A percentile compares a stretch with the other conserved stretches of the same genome.
Evolutionary conservation across 2,888 invertebrate genomes (phyloP).

Genomic region (Xestia c-nigrum): DNA sequence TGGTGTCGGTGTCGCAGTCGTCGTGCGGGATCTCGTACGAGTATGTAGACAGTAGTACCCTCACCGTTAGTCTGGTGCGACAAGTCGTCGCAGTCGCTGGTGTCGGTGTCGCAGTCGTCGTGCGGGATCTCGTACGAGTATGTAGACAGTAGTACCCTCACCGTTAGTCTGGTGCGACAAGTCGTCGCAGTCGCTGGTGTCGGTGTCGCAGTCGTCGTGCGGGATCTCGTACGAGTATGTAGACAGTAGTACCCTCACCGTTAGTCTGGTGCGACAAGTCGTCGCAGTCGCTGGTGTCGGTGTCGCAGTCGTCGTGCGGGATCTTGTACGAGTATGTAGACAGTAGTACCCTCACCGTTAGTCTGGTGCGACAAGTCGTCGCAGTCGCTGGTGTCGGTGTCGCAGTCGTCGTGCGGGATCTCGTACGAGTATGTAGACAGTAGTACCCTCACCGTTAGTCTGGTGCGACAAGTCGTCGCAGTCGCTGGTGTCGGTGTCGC

Average conservation of each 20-base stretch:
- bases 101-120: constrained; percentile 44
- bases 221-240: constrained; percentile 64
- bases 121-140: constrained; percentile 65
- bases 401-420: constrained; percentile 47
- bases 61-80: constrained; percentile 56
- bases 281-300: constrained; percentile 53
- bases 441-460: constrained; percentile 51
- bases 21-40: constrained; percentile 64
- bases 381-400: constrained; percentile 51
- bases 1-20: constrained; percentile 43
- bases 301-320: constrained; percentile 44
- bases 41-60: not conserved
- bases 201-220: constrained; percentile 42
- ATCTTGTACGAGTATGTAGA: constrained; percentile 62
- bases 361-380: constrained; percentile 40
- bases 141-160: constrained; percentile 16
- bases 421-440: constrained; percentile 57
- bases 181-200: constrained; percentile 53
- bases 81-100: constrained; percentile 50
- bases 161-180: constrained; percentile 49
- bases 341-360: constrained; percentile 49
- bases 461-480: constrained; percentile 39
- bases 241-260: constrained; percentile 41
- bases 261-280: constrained; percentile 42
- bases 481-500: constrained; percentile 52